Evolutionary conservation across 1,140 invertebrate species (phyloP), one percentile per base, ranked within the genome.

Genomic region (Eupeodes corollae): DNA sequence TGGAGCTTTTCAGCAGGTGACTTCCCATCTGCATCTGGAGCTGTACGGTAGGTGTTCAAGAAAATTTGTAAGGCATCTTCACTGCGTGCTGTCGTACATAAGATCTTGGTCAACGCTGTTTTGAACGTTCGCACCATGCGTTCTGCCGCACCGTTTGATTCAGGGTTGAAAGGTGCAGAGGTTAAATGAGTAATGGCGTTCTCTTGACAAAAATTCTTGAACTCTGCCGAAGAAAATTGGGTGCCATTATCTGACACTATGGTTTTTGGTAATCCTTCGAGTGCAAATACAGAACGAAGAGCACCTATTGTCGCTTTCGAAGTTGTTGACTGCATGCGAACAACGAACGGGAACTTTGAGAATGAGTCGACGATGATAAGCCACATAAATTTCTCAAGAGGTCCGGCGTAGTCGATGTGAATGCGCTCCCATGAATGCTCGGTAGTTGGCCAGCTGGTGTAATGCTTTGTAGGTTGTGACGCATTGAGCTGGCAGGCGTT

Each of bases 381-480:
- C 49, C 68, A 73, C 49, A 53, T 62, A 42, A 61, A 49, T 1
- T 54, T 55, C 32, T 59, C 35, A 39, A 69, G 63, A 30, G 63
- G 68, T 13, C 71, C 70, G 5, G 68, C 68, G 53, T 71, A 75
- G 52, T 76, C 76, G 0, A 71, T 56, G 49, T 77, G 73, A 1
- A 76, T 37, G 42, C 73, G 52, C n/a, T 63, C 51, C 68, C 71
- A 76, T 14, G 19, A n/a, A 5, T 21, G 5, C 9, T 13, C 33
- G 3, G 44, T 15, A 32, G 11, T 13, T 3, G 13, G 9, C 44
- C 44, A 46, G 33, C n/a, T 10, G n/a, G 33, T 10, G 33, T 10
- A 34, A 10, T 34, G 9, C 9, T n/a, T 9, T 10, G 33, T n/a
- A n/a, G 33, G 9, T 34, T 9, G n/a, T 10, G 33, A 9, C 9